Percentiles rank a stretch among this genome's conserved stretches.
phyloP scores from a whole-genome alignment of 2,888 invertebrate genomes.

The Meliscaeva auricollis region DNA sequence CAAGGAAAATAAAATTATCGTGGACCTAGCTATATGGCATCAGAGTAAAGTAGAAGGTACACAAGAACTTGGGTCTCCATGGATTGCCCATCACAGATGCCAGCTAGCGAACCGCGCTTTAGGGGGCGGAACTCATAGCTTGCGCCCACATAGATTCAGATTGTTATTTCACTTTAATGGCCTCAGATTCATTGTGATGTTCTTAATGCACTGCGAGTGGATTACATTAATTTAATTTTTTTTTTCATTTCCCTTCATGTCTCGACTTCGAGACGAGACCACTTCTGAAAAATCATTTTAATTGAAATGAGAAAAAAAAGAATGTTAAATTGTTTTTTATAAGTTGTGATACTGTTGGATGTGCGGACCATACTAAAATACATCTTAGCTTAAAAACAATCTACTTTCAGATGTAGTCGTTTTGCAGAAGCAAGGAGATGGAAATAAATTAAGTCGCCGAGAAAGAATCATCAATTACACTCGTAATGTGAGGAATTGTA shows the following conservation, averaged over 20 bases:
- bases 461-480: slow-evolving; percentile 69
- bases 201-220: slow-evolving; percentile 69
- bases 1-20: slow-evolving; percentile 53
- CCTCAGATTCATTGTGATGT: slow-evolving; percentile 68
- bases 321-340: slow-evolving; percentile 66
- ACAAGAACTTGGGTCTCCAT: slow-evolving; percentile 32
- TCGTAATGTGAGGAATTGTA: slow-evolving; percentile 56
- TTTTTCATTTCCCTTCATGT: background rate
- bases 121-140: slow-evolving; percentile 67
- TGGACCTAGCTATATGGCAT: slow-evolving; percentile 9
- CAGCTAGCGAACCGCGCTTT: slow-evolving; percentile 33
- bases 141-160: slow-evolving; percentile 66
- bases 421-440: slow-evolving; percentile 43
- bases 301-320: slow-evolving; percentile 68
- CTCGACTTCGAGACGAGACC: slow-evolving; percentile 6
- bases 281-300: slow-evolving; percentile 70
- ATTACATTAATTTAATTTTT: slow-evolving; percentile 66
- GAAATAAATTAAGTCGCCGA: slow-evolving; percentile 69
- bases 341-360: slow-evolving; percentile 23
- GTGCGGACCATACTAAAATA: slow-evolving; percentile 6
- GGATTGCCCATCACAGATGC: slow-evolving; percentile 36
- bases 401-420: background rate
- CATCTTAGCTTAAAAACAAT: background rate
- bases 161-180: slow-evolving; percentile 69
- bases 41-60: background rate